Evolutionary conservation across 2,113 vertebrate species (phyloP), one percentile per base, ranked within the genome.

Genomic region (Sapajus apella): DNA sequence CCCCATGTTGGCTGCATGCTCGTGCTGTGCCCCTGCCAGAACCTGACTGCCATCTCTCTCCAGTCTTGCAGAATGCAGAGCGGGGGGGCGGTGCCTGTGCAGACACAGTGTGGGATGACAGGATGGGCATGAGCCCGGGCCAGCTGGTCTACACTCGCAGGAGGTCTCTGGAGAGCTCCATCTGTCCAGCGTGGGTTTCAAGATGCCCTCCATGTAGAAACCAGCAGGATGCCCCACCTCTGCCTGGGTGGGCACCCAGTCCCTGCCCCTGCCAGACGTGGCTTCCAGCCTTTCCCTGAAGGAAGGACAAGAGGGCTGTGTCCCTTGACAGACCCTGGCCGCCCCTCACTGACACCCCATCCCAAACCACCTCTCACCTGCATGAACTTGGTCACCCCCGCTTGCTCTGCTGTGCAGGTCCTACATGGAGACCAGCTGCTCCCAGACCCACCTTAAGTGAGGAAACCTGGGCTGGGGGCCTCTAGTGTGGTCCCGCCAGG

Each of bases 21-120:
- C 0, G 7, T 3, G 55, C 45, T 8, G 23, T 37, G 4, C 9
- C 27, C 82, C 40, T 23, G 47, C 76, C 18, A 8, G 45, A 16
- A 21, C 23, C 14, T 0, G 16, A n/a, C 27, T 23, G 23, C 40
- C 30, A 0, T 64, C 1, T 3, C 35, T 4, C n/a, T 45, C 30
- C 2, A 5, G 0, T 17, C 23, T 0, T n/a, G 16, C 8, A 5
- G 35, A 17, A 1, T 0, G 6, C 9, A 45, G n/a, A 27, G 27
- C 11, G 8, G 30, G 9, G 23, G 37, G 18, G 30, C 4, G 30
- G 52, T 16, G 27, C 58, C 40, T 1, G 5, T 45, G 40, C 13
- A 58, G 23, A 14, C 2, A 6, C 11, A 32, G 37, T 17, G 20
- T 8, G 58, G 10, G 10, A 30, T 12, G 10, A 30, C 10, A 40